Evolutionary conservation across 1,140 invertebrate genomes (phyloP), one percentile per base, ranked within the genome.

Genomic region (Orussus abietinus): DNA sequence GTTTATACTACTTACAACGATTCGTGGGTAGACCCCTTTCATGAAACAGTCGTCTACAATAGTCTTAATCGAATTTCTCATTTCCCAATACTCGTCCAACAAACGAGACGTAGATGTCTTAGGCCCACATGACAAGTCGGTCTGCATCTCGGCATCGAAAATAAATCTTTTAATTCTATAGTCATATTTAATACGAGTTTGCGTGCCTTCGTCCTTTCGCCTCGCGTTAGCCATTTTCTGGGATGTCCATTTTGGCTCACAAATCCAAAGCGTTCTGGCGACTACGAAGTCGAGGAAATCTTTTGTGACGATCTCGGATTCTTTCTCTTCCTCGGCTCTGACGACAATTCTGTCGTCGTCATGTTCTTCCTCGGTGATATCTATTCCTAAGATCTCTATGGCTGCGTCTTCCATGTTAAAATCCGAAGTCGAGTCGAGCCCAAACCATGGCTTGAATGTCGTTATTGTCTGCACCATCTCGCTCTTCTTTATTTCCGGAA

Each of bases 101-200:
- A 61, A 39, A 25, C 39, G 45, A 0, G 51, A 47, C 14, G 49
- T 57, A 0, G 58, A 59, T 3, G 39, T 6, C 26, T 45, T 55
- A 2, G 58, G 49, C 25, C 51, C 34, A 29, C 57, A 57, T 7
- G 45, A 51, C 12, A 61, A 5, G 5, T 21, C 34, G 0, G 58
- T 61, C 32, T 61, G 58, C 1, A 29, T 43, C 9, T 57, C 38
- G 4, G 12, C 20, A 36, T 59, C 50, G 2, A 48, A 17, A 4
- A 51, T 29, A 1, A 55, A 22, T 13, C 26, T 51, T 11, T 47
- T 15, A 2, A 17, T 40, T 1, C 7, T 25, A 3, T 31, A 10
- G 42, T 61, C 42, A n/a, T 42, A 57, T 22, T 28, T 47, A n/a
- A 61, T 35, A 0, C 2, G 18, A 7, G 58, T 61, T n/a, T 53